Evolutionary conservation across 2,797 vertebrate genomes (phyloP).

Genomic region (Spea hammondii): DNA sequence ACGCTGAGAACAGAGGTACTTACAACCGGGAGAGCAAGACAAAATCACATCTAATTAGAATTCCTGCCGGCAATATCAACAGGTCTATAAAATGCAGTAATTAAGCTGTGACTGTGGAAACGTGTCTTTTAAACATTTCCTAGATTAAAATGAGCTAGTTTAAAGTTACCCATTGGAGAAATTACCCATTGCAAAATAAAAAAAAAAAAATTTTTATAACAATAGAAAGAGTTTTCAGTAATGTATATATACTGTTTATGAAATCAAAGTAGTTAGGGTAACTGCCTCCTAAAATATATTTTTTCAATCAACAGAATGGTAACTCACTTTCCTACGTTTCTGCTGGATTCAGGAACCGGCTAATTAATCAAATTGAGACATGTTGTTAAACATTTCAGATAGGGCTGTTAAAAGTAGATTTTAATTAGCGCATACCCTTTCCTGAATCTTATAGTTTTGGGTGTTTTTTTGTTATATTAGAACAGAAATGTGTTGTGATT

Average conservation of each 20-base stretch:
- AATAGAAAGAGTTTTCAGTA: slow-evolving; percentile 14
- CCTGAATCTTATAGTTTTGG: no score
- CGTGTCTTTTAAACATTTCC: slow-evolving; percentile 57
- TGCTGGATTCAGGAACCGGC: slow-evolving; percentile 21
- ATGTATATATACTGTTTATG: slow-evolving; percentile 28
- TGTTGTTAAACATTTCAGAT: not conserved
- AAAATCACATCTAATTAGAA: slow-evolving; percentile 63
- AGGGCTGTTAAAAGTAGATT: no score
- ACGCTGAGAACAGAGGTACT: slow-evolving; percentile 56
- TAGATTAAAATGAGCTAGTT: slow-evolving; percentile 52
- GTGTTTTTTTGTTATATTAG: no score
- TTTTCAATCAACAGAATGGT: slow-evolving; percentile 51
- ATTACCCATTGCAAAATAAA: slow-evolving; percentile 51
- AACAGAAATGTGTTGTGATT: no score
- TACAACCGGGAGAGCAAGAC: slow-evolving; percentile 56
- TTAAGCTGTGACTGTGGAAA: slow-evolving; percentile 61
- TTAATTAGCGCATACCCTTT: no score
- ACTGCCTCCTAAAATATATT: slow-evolving; percentile 59
- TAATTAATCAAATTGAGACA: slow-evolving; percentile 11
- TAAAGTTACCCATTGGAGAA: slow-evolving; percentile 57
- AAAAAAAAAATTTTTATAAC: slow-evolving; percentile 35
- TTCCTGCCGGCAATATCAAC: slow-evolving; percentile 64
- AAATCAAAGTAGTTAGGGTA: slow-evolving; percentile 55
- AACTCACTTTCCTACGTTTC: slow-evolving; percentile 42
- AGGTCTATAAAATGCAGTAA: slow-evolving; percentile 65